These are phyloP conservation scores for Corythoichthys intestinalis DNA, from an alignment of 2,113 vertebrate genomes.

Conservation along the genomic window DNA sequence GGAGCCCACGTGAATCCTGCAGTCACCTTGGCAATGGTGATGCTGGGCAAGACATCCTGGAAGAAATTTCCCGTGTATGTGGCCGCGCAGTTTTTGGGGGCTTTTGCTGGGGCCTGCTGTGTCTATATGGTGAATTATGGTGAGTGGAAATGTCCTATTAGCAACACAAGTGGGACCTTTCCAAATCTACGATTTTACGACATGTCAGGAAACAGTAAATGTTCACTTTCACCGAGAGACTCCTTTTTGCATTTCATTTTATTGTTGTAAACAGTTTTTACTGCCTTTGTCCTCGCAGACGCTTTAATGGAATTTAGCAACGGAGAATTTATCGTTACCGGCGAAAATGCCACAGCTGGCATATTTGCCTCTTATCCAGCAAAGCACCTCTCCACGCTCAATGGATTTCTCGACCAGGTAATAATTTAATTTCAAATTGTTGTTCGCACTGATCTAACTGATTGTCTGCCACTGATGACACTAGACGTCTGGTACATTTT, in stretches of 20 bases:
- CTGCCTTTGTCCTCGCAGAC: constrained; percentile 67
- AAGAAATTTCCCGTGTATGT: constrained; percentile 89
- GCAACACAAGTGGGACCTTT: background rate
- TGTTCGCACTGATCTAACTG: background rate
- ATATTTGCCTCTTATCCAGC: constrained; percentile 93
- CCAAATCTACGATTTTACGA: background rate
- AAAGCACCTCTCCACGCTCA: constrained; percentile 78
- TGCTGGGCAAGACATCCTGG: constrained; percentile 83
- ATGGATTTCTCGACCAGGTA: constrained; percentile 92
- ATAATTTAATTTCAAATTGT: constrained; percentile 12
- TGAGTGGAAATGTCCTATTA: constrained; percentile 51
- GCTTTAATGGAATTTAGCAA: constrained; percentile 79
- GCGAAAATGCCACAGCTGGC: constrained; percentile 85
- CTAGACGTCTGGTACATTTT: too few relatives aligned
- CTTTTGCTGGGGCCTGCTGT: constrained; percentile 81
- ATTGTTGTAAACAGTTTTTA: background rate
- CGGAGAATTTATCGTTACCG: constrained; percentile 75
- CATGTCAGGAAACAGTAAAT: too few relatives aligned
- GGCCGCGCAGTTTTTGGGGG: constrained; percentile 85
- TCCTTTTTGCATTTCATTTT: too few relatives aligned
- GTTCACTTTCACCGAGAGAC: too few relatives aligned
- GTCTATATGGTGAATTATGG: constrained; percentile 89
- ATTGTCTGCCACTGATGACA: too few relatives aligned
- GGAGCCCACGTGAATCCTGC: constrained; percentile 96
- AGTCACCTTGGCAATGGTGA: constrained; percentile 89